These are phyloP conservation scores for Sebastiscus albofasciatus DNA, from an alignment of 2,797 vertebrate genomes.

Conservation along the genomic window DNA sequence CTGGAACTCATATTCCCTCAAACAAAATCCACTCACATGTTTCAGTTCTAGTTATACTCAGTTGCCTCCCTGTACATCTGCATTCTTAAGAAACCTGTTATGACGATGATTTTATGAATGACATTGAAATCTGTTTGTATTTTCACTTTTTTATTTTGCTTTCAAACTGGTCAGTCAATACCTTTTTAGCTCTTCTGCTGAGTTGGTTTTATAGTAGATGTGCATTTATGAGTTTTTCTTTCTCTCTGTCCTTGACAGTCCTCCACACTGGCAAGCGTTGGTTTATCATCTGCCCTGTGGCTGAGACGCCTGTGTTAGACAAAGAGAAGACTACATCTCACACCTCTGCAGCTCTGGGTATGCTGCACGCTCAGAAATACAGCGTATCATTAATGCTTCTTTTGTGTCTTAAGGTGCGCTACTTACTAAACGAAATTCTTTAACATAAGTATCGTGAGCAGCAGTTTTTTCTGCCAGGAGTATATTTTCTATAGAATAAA, in stretches of 20 bases:
- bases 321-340: conserved; percentile 80
- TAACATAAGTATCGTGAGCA: background rate
- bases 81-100: conserved; percentile 1
- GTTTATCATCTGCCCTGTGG: conserved; percentile 98
- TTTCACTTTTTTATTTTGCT: background rate
- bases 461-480: background rate
- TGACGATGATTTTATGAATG: background rate
- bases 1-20: background rate
- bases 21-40: background rate
- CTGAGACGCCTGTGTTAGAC: conserved; percentile 85
- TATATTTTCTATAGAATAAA: conserved; percentile 14
- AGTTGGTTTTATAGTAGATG: background rate
- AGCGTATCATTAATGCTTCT: background rate
- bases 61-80: background rate
- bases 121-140: background rate
- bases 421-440: background rate
- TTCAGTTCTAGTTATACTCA: background rate
- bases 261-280: conserved; percentile 97
- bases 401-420: background rate
- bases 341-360: conserved; percentile 77
- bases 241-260: conserved; percentile 80
- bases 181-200: background rate
- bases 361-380: conserved; percentile 2
- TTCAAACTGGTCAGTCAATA: background rate
- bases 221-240: conserved; percentile 22